Evolutionary conservation across 2,113 vertebrate species (phyloP).

Genomic region (Apteryx mantelli): DNA sequence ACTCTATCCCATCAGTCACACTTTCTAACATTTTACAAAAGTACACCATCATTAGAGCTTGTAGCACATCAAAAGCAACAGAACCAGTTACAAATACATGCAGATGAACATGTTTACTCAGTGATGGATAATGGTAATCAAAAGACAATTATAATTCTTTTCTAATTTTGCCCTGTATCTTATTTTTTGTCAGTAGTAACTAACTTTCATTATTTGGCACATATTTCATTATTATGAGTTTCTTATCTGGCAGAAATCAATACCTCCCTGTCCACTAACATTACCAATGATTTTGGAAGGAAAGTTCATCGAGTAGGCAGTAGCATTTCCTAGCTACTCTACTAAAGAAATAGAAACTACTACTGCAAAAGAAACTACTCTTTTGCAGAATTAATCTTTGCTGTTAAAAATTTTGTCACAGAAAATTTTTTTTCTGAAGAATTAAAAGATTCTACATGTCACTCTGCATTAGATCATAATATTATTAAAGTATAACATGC

Average conservation of each 20-base stretch:
- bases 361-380: not conserved
- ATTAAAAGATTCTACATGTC: not conserved
- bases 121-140: not conserved
- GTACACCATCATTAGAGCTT: not conserved
- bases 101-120: not conserved
- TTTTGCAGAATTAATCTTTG: not conserved
- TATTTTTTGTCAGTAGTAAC: not conserved
- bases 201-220: not conserved
- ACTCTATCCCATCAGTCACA: not conserved
- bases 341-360: not conserved
- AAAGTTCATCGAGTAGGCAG: not conserved
- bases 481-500: conserved; percentile 4
- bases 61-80: not conserved
- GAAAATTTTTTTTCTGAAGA: not conserved
- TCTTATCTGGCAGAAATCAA: not conserved
- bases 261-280: not conserved
- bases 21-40: not conserved
- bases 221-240: not conserved
- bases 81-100: not conserved
- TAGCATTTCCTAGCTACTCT: conserved; percentile 10
- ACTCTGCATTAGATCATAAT: not conserved
- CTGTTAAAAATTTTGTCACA: not conserved
- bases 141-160: not conserved
- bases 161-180: not conserved
- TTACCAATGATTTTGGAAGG: not conserved